phyloP scores from a whole-genome alignment of 2,797 vertebrate species.

The Crypturellus tataupa region DNA sequence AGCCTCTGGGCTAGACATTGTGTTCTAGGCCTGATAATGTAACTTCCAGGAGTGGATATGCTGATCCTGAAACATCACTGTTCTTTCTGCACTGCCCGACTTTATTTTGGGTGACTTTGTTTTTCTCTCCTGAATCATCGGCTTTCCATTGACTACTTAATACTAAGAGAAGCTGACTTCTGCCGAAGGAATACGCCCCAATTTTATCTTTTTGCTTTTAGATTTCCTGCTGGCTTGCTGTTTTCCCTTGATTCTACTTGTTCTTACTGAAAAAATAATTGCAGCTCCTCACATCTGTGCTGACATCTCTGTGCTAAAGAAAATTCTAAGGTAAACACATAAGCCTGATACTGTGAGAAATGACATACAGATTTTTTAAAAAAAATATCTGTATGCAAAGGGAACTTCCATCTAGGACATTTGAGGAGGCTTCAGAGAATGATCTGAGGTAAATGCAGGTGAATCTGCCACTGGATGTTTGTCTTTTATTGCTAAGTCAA shows the following conservation, averaged over 20 bases:
- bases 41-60: background rate
- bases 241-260: background rate
- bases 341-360: background rate
- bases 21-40: background rate
- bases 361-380: rapidly evolving
- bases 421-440: background rate
- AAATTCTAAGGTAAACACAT: background rate
- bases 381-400: background rate
- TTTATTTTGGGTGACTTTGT: background rate
- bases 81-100: background rate
- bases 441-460: background rate
- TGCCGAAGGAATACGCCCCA: background rate
- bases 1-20: rapidly evolving
- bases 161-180: background rate
- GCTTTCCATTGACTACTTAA: background rate
- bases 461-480: background rate
- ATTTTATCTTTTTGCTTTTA: background rate
- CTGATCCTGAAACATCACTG: background rate
- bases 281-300: background rate
- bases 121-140: background rate
- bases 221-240: background rate
- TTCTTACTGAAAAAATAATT: slow-evolving; percentile 27
- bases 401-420: background rate
- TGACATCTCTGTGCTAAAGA: background rate
- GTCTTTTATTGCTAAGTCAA: background rate